phyloP scores from a whole-genome alignment of 2,113 vertebrate species.

The Accipiter cooperii region DNA sequence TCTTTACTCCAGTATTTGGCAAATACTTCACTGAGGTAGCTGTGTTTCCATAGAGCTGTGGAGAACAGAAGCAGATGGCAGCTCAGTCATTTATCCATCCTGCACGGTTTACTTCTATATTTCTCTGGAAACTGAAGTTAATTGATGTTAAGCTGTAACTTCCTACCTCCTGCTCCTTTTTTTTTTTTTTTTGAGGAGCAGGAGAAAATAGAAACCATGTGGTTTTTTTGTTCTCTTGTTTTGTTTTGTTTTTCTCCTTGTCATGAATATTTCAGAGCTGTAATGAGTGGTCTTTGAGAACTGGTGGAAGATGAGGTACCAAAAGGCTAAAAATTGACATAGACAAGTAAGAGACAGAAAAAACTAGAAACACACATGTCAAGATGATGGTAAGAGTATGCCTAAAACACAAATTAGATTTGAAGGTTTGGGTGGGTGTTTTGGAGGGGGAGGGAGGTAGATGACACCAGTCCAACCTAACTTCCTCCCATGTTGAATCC shows the following conservation, averaged over 20 bases:
- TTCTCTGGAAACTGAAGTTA: slow-evolving; percentile 16
- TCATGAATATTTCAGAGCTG: not conserved
- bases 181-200: not conserved
- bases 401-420: not conserved
- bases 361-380: not conserved
- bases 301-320: not conserved
- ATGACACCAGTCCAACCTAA: not conserved
- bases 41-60: not conserved
- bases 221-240: not conserved
- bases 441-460: not conserved
- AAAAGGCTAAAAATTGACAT: not conserved
- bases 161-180: not conserved
- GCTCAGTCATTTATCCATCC: not conserved
- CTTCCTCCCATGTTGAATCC: not conserved
- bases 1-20: not conserved
- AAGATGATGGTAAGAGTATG: not conserved
- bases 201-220: not conserved
- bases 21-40: not conserved
- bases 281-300: not conserved
- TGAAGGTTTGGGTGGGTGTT: not conserved
- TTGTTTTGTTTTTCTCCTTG: not conserved
- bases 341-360: not conserved
- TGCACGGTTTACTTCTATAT: not conserved
- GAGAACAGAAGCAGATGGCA: slow-evolving; percentile 3
- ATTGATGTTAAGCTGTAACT: not conserved